These are phyloP conservation scores for Epistrophe grossulariae DNA, from an alignment of 2,888 invertebrate species.

Conservation along the genomic window DNA sequence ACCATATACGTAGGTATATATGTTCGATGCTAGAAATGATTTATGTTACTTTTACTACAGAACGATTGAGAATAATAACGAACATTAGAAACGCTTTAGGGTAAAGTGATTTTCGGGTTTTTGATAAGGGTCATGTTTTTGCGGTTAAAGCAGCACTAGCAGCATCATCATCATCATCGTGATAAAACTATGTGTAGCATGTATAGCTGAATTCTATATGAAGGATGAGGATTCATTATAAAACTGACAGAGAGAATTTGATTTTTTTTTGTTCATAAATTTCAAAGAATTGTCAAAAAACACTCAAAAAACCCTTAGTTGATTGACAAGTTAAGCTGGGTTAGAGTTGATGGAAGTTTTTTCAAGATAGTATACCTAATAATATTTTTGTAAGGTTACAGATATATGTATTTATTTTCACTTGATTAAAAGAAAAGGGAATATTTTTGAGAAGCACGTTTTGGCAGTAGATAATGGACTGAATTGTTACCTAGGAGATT, in stretches of 20 bases:
- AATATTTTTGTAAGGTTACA: background rate
- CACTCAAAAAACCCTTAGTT: background rate
- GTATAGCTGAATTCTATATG: too few relatives aligned
- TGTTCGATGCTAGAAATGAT: constrained; percentile 47
- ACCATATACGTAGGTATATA: background rate
- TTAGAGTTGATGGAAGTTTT: background rate
- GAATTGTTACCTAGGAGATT: background rate
- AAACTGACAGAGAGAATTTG: constrained; percentile 14
- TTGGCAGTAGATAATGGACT: background rate
- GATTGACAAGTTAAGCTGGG: background rate
- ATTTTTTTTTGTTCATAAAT: background rate
- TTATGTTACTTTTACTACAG: constrained; percentile 38
- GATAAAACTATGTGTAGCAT: background rate
- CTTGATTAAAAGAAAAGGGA: background rate
- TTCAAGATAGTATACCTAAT: background rate
- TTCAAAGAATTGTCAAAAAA: background rate
- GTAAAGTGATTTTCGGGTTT: constrained; percentile 33
- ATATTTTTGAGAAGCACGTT: background rate
- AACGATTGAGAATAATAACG: constrained; percentile 59
- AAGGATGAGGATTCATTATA: constrained; percentile 25
- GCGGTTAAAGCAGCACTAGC: background rate
- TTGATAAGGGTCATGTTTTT: constrained; percentile 48
- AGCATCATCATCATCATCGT: background rate
- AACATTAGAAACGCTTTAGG: constrained; percentile 47
- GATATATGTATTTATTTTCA: background rate